Evolutionary conservation across 2,113 vertebrate species (phyloP).

Genomic region (Lepidothrix coronata): DNA sequence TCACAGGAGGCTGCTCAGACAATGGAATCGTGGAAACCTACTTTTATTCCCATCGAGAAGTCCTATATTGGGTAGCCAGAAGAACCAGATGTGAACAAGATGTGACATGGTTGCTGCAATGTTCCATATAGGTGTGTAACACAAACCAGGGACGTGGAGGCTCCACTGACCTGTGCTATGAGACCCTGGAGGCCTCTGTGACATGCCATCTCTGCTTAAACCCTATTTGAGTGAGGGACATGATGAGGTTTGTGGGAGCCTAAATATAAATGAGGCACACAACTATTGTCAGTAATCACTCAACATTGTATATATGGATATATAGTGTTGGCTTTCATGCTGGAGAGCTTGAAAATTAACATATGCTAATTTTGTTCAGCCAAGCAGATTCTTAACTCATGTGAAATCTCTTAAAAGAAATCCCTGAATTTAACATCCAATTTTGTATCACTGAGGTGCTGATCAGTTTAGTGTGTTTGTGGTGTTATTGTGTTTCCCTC

Average conservation of each 20-base stretch:
- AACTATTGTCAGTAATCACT: neutral
- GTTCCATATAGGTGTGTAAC: neutral
- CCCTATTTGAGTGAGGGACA: neutral
- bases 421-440: neutral
- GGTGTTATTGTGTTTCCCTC: neutral
- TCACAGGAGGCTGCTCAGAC: neutral
- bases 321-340: neutral
- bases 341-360: neutral
- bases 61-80: neutral
- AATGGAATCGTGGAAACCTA: neutral
- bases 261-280: neutral
- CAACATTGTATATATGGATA: neutral
- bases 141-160: neutral
- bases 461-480: neutral
- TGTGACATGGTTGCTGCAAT: rapidly evolving
- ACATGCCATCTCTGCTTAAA: neutral
- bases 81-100: neutral
- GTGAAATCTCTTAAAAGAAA: neutral
- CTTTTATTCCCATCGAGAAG: neutral
- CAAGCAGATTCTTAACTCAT: neutral
- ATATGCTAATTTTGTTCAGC: neutral
- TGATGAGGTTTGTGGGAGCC: neutral
- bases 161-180: neutral
- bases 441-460: neutral
- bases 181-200: neutral